phyloP scores from a whole-genome alignment of 2,113 vertebrate species.

The Grallaria varia region DNA sequence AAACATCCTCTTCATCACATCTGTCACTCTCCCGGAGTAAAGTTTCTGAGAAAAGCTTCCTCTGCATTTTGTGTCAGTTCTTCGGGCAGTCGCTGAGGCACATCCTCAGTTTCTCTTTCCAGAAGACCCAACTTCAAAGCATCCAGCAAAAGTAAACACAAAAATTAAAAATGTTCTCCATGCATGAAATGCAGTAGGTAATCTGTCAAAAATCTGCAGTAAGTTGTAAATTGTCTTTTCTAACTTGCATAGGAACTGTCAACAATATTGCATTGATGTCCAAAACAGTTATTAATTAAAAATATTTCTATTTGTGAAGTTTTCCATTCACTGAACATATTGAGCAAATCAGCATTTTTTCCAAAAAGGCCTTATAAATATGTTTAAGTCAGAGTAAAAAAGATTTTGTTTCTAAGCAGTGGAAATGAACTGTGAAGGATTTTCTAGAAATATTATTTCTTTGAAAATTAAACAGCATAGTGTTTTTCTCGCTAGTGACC shows the following conservation, averaged over 20 bases:
- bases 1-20: slow-evolving; percentile 66
- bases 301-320: neutral
- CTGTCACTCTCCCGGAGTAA: neutral
- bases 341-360: neutral
- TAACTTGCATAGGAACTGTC: neutral
- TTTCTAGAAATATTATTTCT: neutral
- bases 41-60: too few relatives aligned
- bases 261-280: neutral
- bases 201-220: neutral
- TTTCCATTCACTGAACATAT: neutral
- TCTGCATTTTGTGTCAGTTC: neutral
- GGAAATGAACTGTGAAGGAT: neutral
- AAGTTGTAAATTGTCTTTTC: neutral
- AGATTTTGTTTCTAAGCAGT: neutral
- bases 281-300: neutral
- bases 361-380: neutral
- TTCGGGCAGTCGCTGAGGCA: neutral
- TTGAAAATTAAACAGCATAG: neutral
- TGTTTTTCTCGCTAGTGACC: neutral
- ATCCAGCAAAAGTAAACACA: neutral
- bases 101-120: neutral
- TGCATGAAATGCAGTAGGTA: neutral
- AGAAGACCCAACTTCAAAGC: neutral
- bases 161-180: neutral
- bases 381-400: neutral